phyloP scores from a whole-genome alignment of 2,888 invertebrate species.

The Tubiluchus corallicola region DNA sequence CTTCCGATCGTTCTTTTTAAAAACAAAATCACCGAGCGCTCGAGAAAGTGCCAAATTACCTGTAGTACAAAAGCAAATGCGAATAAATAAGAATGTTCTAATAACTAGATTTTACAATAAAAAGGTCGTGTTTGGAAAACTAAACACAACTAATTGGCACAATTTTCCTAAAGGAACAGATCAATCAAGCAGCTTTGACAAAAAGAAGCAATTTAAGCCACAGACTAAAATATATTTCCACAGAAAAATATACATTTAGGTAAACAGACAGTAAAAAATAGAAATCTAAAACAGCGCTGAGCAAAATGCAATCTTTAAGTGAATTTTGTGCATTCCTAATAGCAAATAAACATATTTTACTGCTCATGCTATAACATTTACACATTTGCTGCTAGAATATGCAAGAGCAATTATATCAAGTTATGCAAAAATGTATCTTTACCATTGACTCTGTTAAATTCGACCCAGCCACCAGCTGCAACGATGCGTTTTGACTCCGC shows the following conservation, averaged over 20 bases:
- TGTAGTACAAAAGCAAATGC: conserved; percentile 11
- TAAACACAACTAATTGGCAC: conserved; percentile 9
- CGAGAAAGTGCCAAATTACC: conserved; percentile 76
- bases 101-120: not conserved
- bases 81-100: not conserved
- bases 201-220: not conserved
- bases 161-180: conserved; percentile 40
- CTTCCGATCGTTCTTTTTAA: conserved; percentile 71
- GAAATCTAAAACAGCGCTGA: not conserved
- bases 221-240: not conserved
- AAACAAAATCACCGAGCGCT: conserved; percentile 90
- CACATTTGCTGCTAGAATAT: too few species aligned
- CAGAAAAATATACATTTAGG: not conserved
- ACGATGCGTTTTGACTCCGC: conserved; percentile 65
- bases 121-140: not conserved
- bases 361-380: too few species aligned
- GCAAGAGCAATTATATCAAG: too few species aligned
- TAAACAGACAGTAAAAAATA: not conserved
- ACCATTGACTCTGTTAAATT: conserved; percentile 93
- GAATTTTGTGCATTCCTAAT: not conserved
- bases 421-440: too few species aligned
- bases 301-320: not conserved
- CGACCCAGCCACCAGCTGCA: conserved; percentile 92
- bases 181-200: not conserved
- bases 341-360: not conserved